Base-by-base conservation (phyloP, 2,888 invertebrate species). In the Heteromyza rotundicornis region DNA sequence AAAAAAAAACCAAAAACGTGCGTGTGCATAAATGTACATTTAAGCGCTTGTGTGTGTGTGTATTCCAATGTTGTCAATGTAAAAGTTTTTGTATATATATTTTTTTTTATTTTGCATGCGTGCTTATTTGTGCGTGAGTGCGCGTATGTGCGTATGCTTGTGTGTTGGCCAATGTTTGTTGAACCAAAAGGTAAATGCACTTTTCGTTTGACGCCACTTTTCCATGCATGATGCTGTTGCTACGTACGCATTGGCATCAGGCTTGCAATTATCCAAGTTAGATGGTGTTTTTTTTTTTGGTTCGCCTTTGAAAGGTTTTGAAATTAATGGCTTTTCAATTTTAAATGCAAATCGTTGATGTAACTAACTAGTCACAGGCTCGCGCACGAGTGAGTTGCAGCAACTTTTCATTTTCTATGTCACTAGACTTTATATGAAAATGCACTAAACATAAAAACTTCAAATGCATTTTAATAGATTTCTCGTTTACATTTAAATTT, bases 141-240 rank as follows among this genome's bases (percentile, higher is more conserved):
- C n/a, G 23, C 17, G 40, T 40, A n/a, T n/a, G n/a, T n/a, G 40
- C n/a, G 40, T n/a, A n/a, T 40, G 40, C 40, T 3, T 8, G 14
- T n/a, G 40, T 40, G 14, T n/a, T 40, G n/a, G 40, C 40, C 40
- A 40, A 65, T 62, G 65, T 68, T 66, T 65, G 64, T 64, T 72
- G 71, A 68, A 68, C 65, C 68, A 63, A 67, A 73, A 76, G 77
- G 76, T 77, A 76, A 75, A 77, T 77, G 77, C 76, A 75, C 75
- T 77, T 68, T 70, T 51, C 59, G 36, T 23, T 52, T 44, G 54
- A 57, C 36, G 36, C 50, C 52, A 32, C 51, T 10, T 32, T 53
- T 16, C 16, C 40, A 22, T 40, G 40, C 40, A 40, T 3, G 40
- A n/a, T 8, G n/a, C 40, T 8, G 7, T 5, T 32, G 32, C 12